Conservation (phyloP, 2,888 invertebrate species). For the Cheilosia urbana region DNA sequence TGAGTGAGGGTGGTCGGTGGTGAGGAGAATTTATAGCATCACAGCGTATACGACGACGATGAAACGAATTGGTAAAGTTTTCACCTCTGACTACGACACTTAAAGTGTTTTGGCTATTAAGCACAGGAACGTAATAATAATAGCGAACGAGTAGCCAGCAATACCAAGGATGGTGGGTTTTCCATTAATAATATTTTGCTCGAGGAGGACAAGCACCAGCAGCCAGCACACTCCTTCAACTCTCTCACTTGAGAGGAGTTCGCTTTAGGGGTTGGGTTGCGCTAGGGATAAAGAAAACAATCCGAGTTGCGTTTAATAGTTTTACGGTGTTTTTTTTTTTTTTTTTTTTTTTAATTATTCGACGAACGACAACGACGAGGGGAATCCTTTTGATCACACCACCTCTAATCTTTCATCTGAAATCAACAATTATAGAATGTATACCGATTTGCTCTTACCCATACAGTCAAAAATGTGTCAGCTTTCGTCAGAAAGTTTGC, state of each 20-base stretch:
- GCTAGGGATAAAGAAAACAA: slow-evolving; percentile 7
- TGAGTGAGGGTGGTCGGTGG: slow-evolving; percentile 29
- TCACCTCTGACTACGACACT: slow-evolving; percentile 72
- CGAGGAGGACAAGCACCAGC: no score
- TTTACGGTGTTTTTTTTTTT: slow-evolving; percentile 15
- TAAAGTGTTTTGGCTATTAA: slow-evolving; percentile 74
- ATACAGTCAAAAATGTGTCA: slow-evolving; percentile 49
- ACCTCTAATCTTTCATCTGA: background rate
- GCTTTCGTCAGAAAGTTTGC: slow-evolving; percentile 31
- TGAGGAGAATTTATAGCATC: slow-evolving; percentile 60
- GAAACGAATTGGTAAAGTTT: slow-evolving; percentile 72
- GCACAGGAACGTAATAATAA: slow-evolving; percentile 69
- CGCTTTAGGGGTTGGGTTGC: background rate
- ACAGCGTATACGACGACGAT: slow-evolving; percentile 47
- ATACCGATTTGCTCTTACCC: background rate
- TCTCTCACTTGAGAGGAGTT: background rate
- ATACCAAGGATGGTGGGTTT: slow-evolving; percentile 51
- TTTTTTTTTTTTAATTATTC: slow-evolving; percentile 14
- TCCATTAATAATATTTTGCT: slow-evolving; percentile 55
- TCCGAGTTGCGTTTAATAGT: slow-evolving; percentile 21
- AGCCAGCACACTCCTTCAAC: slow-evolving; percentile 6
- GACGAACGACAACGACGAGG: background rate
- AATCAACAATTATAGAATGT: slow-evolving; percentile 9
- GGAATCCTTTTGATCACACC: background rate
- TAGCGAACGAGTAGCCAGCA: slow-evolving; percentile 47